These are phyloP conservation scores for Pecten maximus DNA, from an alignment of 2,888 invertebrate genomes.

Conservation along the genomic window DNA sequence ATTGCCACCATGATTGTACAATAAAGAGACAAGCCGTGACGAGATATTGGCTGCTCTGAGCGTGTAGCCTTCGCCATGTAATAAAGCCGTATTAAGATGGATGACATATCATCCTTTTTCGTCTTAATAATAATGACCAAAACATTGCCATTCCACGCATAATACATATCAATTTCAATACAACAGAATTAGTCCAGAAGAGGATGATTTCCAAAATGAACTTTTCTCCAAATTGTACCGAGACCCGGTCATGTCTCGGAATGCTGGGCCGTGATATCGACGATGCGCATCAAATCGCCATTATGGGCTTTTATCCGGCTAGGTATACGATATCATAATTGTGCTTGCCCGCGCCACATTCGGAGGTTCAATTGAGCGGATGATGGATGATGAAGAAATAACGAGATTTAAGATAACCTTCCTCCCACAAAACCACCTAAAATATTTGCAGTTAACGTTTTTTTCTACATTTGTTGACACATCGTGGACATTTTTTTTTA, in stretches of 20 bases:
- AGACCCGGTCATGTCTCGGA: slow-evolving; percentile 33
- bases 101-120: slow-evolving; percentile 35
- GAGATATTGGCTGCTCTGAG: slow-evolving; percentile 28
- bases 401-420: neutral
- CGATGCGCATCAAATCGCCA: slow-evolving; percentile 35
- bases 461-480: neutral
- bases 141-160: slow-evolving; percentile 36
- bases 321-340: slow-evolving; percentile 32
- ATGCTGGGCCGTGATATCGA: slow-evolving; percentile 26
- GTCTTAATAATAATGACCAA: slow-evolving; percentile 36
- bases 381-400: slow-evolving; percentile 17
- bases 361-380: neutral
- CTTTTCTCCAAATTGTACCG: slow-evolving; percentile 39
- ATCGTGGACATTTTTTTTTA: neutral
- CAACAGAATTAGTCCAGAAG: slow-evolving; percentile 27
- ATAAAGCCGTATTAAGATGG: slow-evolving; percentile 35
- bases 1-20: slow-evolving; percentile 11
- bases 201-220: slow-evolving; percentile 45
- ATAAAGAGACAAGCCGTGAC: slow-evolving; percentile 13
- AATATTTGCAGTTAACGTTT: neutral
- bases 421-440: neutral
- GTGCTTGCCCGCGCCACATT: neutral
- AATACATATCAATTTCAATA: slow-evolving; percentile 41
- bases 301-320: slow-evolving; percentile 13
- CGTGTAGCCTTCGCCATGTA: slow-evolving; percentile 4